phyloP scores from a whole-genome alignment of 2,797 vertebrate species.

The Myotis daubentonii region DNA sequence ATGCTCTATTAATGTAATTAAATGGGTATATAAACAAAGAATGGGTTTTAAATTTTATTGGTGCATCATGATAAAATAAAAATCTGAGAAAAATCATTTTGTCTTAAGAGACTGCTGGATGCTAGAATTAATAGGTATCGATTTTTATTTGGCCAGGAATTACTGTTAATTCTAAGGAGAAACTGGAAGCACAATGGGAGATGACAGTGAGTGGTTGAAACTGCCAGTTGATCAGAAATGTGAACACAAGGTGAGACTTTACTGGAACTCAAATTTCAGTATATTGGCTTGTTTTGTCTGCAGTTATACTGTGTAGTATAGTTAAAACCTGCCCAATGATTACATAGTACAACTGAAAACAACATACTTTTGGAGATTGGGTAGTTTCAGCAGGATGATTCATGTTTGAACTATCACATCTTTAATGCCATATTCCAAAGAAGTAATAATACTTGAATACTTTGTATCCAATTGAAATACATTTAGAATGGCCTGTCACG shows the following conservation, averaged over 20 bases:
- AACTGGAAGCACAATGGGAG: conserved; percentile 91
- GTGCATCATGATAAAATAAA: conserved; percentile 33
- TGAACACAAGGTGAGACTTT: conserved; percentile 95
- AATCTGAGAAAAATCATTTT: conserved; percentile 15
- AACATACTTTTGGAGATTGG: neutral
- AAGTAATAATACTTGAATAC: neutral
- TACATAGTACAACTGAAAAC: neutral
- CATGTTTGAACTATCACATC: neutral
- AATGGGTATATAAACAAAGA: conserved; percentile 52
- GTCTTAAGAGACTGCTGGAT: neutral
- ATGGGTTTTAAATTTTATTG: conserved; percentile 40
- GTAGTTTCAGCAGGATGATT: conserved; percentile 26
- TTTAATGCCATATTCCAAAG: conserved; percentile 25
- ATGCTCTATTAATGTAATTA: conserved; percentile 32
- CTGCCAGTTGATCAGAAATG: conserved; percentile 98
- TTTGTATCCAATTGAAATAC: neutral
- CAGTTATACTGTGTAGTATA: neutral
- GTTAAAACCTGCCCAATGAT: conserved; percentile 8
- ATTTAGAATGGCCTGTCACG: neutral
- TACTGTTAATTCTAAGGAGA: conserved; percentile 73
- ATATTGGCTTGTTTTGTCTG: conserved; percentile 36
- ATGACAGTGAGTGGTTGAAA: conserved; percentile 99
- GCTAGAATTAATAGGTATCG: conserved; percentile 31
- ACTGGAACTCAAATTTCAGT: neutral
- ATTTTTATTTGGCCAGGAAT: conserved; percentile 75